phyloP scores from a whole-genome alignment of 2,888 invertebrate species.

The Bellardia bayeri region DNA sequence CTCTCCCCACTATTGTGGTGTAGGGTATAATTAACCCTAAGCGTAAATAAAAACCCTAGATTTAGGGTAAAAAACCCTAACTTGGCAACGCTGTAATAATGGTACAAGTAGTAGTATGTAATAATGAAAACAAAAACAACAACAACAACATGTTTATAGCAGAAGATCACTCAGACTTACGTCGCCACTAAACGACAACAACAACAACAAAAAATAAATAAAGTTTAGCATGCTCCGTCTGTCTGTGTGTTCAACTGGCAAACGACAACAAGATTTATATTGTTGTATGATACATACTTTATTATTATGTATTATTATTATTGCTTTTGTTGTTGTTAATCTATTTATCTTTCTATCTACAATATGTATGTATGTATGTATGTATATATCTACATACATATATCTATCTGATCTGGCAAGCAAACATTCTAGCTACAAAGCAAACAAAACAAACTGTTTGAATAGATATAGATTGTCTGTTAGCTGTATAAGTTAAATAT shows the following conservation, averaged over 20 bases:
- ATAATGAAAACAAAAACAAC: slow-evolving; percentile 39
- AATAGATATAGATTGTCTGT: slow-evolving; percentile 41
- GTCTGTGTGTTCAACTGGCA: slow-evolving; percentile 33
- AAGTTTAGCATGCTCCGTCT: not conserved
- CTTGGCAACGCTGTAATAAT: slow-evolving; percentile 28
- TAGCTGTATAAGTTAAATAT: slow-evolving; percentile 32
- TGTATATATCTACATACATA: no score
- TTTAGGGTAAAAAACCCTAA: no score
- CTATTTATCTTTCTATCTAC: slow-evolving; percentile 28
- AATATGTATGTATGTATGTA: no score
- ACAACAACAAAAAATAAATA: not conserved
- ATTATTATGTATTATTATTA: slow-evolving; percentile 25
- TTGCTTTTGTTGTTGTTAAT: slow-evolving; percentile 35
- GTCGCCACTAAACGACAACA: slow-evolving; percentile 65
- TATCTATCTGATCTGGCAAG: not conserved
- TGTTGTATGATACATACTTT: not conserved
- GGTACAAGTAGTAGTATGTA: slow-evolving; percentile 24
- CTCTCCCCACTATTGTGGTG: no score
- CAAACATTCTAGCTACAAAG: slow-evolving; percentile 36
- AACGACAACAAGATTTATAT: slow-evolving; percentile 50
- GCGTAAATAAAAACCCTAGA: no score
- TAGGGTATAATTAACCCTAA: no score
- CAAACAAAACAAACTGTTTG: not conserved
- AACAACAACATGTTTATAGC: slow-evolving; percentile 58
- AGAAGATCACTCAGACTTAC: slow-evolving; percentile 72